phyloP scores from a whole-genome alignment of 2,888 invertebrate genomes.

The Ditula angustiorana region DNA sequence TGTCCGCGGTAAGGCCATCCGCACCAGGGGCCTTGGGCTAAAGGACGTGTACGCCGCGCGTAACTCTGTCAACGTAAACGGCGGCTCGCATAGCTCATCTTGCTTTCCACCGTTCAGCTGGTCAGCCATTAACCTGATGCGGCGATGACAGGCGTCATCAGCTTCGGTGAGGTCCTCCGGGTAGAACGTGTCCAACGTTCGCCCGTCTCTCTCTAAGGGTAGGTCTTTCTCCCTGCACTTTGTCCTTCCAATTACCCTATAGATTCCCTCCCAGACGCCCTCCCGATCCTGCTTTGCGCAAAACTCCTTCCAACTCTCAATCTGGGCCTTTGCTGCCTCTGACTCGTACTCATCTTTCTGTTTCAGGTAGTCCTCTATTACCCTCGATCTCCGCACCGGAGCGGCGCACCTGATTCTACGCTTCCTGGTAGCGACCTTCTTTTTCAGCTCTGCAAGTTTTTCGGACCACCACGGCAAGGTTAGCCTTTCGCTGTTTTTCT shows the following conservation, averaged over 20 bases:
- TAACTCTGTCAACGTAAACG: too few relatives aligned
- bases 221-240: constrained; percentile 24
- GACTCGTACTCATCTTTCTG: constrained; percentile 28
- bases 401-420: constrained; percentile 32
- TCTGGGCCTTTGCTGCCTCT: constrained; percentile 1
- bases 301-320: constrained; percentile 36
- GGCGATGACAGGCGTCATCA: constrained; percentile 33
- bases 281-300: constrained; percentile 31
- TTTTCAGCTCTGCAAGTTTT: constrained; percentile 26
- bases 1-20: too few relatives aligned
- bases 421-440: constrained; percentile 9
- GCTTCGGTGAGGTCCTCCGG: constrained; percentile 18
- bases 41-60: too few relatives aligned
- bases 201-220: constrained; percentile 13
- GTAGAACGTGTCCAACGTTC: constrained; percentile 20
- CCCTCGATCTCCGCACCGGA: constrained; percentile 19
- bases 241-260: constrained; percentile 24
- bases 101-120: too few relatives aligned
- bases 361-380: constrained; percentile 34
- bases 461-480: constrained; percentile 42
- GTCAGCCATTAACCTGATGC: too few relatives aligned
- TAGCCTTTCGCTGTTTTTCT: background rate
- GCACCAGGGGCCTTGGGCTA: too few relatives aligned
- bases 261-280: constrained; percentile 14
- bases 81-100: too few relatives aligned